Evolutionary conservation across 92 coral and sea anemone species (phyloP).

Genomic region (Zoanthus sociatus): DNA sequence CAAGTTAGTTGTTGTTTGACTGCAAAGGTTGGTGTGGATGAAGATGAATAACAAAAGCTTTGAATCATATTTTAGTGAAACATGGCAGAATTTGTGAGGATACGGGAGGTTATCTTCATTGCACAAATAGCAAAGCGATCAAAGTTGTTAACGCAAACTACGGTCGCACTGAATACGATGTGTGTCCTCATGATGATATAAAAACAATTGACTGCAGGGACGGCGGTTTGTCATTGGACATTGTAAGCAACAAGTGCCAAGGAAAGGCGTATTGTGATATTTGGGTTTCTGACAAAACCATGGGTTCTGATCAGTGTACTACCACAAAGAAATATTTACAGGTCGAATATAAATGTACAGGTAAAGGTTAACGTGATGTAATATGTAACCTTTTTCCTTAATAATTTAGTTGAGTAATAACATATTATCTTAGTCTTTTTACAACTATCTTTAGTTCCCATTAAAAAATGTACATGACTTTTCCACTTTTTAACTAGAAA

Average conservation of each 20-base stretch:
- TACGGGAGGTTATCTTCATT: not conserved
- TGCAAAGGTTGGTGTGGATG: too few species aligned
- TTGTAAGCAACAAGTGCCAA: constrained; percentile 19
- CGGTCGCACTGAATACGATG: constrained; percentile 17
- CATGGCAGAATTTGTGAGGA: not conserved
- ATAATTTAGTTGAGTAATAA: too few species aligned
- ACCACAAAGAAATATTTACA: not conserved
- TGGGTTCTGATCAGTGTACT: constrained; percentile 12
- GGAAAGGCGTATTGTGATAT: constrained; percentile 22
- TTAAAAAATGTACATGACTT: too few species aligned
- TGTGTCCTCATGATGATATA: not conserved
- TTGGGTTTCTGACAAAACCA: not conserved
- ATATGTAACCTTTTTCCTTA: too few species aligned
- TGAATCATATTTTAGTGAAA: not conserved
- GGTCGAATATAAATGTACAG: constrained; percentile 27
- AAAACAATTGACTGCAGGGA: constrained; percentile 14
- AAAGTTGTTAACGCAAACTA: constrained; percentile 15
- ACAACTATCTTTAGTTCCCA: too few species aligned
- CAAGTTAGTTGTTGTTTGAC: not conserved
- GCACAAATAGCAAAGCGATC: constrained; percentile 17
- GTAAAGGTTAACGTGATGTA: not conserved
- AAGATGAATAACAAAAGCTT: not conserved
- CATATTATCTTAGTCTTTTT: too few species aligned
- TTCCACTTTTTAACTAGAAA: too few species aligned
- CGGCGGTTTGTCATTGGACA: not conserved